Conservation (phyloP, 2,888 invertebrate genomes). For the Cordilura impudica region DNA sequence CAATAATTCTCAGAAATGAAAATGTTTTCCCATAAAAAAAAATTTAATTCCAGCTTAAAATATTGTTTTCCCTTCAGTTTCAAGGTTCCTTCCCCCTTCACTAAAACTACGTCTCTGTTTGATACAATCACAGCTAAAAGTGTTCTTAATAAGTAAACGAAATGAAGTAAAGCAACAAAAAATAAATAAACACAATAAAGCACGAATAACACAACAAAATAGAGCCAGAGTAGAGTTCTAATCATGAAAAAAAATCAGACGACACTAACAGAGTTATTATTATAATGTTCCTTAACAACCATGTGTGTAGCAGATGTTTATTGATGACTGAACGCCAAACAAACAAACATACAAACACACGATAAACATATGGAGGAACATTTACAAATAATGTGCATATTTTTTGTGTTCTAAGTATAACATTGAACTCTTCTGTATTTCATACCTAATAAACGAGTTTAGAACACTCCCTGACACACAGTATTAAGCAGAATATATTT, state of each 20-base stretch:
- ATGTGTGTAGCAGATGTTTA: slow-evolving; percentile 59
- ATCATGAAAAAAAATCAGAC: slow-evolving; percentile 38
- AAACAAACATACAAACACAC: slow-evolving; percentile 18
- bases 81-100: too few relatives aligned
- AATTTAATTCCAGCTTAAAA: too few relatives aligned
- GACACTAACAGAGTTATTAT: slow-evolving; percentile 36
- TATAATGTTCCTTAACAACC: slow-evolving; percentile 22
- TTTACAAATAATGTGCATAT: slow-evolving; percentile 18
- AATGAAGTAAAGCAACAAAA: slow-evolving; percentile 8
- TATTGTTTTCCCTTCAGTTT: too few relatives aligned
- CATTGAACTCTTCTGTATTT: slow-evolving; percentile 28
- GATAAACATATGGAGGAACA: slow-evolving; percentile 4
- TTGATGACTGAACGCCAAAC: slow-evolving; percentile 42
- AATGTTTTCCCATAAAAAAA: too few relatives aligned
- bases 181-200: slow-evolving; percentile 40
- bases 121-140: slow-evolving; percentile 19
- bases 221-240: slow-evolving; percentile 11
- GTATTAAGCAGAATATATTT: slow-evolving; percentile 1
- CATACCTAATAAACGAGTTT: slow-evolving; percentile 19
- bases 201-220: slow-evolving; percentile 37
- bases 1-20: too few relatives aligned
- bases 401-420: background rate
- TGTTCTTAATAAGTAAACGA: slow-evolving; percentile 44
- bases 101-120: background rate
- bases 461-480: slow-evolving; percentile 35